Conservation (phyloP, 1,140 invertebrate genomes). For the Centruroides sculpturatus region DNA sequence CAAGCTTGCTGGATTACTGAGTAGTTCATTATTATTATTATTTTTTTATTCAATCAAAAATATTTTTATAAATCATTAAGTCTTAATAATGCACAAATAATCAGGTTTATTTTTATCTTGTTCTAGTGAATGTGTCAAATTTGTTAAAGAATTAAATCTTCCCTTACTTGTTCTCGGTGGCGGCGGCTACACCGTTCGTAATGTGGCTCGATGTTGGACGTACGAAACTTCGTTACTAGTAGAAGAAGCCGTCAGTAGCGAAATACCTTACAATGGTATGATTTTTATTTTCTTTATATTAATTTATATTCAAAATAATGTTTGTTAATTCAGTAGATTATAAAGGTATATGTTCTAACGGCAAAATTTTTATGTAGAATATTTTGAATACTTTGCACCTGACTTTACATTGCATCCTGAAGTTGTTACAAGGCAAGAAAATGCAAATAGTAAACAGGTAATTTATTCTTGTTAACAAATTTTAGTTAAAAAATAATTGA, state of each 20-base stretch:
- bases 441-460: constrained; percentile 67
- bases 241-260: constrained; percentile 79
- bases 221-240: constrained; percentile 92
- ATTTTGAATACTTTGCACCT: constrained; percentile 88
- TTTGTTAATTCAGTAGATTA: too few species aligned
- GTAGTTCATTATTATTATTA: too few species aligned
- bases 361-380: constrained; percentile 40
- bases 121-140: constrained; percentile 78
- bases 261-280: constrained; percentile 63
- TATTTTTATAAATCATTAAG: too few species aligned
- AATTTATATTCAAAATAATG: too few species aligned
- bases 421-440: constrained; percentile 64
- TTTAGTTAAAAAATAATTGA: neutral
- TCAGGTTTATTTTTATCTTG: neutral
- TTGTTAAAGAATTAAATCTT: constrained; percentile 84
- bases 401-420: constrained; percentile 89
- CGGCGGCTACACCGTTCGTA: constrained; percentile 90
- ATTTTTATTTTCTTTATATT: too few species aligned
- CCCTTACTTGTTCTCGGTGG: constrained; percentile 91
- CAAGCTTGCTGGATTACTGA: too few species aligned
- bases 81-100: too few species aligned
- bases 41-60: too few species aligned
- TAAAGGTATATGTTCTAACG: neutral
- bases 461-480: neutral
- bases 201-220: constrained; percentile 97